Conservation (phyloP, 1,140 invertebrate species). For the Lasioglossum albipes region DNA sequence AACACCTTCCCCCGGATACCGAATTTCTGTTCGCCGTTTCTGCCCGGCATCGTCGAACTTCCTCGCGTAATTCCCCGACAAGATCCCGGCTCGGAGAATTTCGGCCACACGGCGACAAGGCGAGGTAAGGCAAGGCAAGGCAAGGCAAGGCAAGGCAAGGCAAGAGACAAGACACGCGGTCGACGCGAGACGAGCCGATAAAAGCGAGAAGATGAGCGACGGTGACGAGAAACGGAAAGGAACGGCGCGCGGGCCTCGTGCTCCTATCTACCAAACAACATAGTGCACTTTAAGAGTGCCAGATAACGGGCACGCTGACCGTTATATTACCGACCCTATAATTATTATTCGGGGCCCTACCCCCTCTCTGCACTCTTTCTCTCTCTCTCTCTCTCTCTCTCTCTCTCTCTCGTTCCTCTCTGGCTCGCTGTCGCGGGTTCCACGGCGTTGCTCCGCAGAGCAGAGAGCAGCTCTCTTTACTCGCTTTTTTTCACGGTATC, state of each 20-base stretch:
- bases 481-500: constrained; percentile 33
- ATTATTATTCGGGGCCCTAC: constrained; percentile 74
- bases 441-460: background rate
- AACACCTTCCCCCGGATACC: background rate
- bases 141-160: background rate
- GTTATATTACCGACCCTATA: constrained; percentile 75
- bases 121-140: constrained; percentile 5
- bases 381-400: background rate
- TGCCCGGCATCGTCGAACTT: background rate
- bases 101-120: background rate
- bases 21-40: background rate
- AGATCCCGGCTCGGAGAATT: constrained; percentile 2
- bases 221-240: constrained; percentile 64
- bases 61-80: background rate
- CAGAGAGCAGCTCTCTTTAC: constrained; percentile 13
- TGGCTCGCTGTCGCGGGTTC: background rate
- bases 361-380: background rate
- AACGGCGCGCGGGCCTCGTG: constrained; percentile 1
- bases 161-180: no score
- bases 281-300: constrained; percentile 73
- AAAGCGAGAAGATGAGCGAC: constrained; percentile 67
- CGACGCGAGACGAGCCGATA: constrained; percentile 31
- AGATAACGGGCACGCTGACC: constrained; percentile 73
- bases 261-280: constrained; percentile 73
- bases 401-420: background rate